Evolutionary conservation across 1,140 invertebrate genomes (phyloP), one percentile per base, ranked within the genome.

Genomic region (Rhyacophila brunnea): DNA sequence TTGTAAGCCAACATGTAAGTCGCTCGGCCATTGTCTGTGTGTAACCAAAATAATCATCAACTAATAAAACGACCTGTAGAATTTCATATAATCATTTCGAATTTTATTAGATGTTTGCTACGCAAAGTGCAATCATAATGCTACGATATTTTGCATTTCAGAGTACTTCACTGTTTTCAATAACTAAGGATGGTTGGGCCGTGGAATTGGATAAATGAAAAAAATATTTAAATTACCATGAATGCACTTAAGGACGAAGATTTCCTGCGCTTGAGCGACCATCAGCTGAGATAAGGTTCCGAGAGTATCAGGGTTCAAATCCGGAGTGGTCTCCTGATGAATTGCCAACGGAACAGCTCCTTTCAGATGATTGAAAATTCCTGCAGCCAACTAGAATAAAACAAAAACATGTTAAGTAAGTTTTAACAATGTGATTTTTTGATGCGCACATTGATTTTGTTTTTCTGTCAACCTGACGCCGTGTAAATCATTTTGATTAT

Each of bases 241-340:
- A 50, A 94, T 90, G 19, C 95, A 95, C 80, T 99, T 99, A 55
- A 90, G 84, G 44, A 95, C 94, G 71, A 99, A 94, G 56, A 95
- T 89, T 80, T 99, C 97, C 79, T 99, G 96, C 0, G 94, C 96
- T 75, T 99, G 96, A 6, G 97, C 96, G 0, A 99, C 75, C 95
- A 99, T 98, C 43, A 99, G 76, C 10, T 87, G 79, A 20, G 89
- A 84, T 7, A 99, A 78, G 28, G 94, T 91, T 52, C 82, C 81
- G 6, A 99, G 80, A 2, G 94, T 93, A 62, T 99, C 96, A 6
- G 95, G 92, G 71, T 88, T 88, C 58, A 99, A 81, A 78, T 99
- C 97, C 4, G 93, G 92, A 0, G 95, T 98, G 3, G 95, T 93
- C 68, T 99, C 96, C 74, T 95, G 92, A 68, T 94, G 93, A 64